phyloP scores from a whole-genome alignment of 2,113 vertebrate species.

The Bostrychus sinensis region DNA sequence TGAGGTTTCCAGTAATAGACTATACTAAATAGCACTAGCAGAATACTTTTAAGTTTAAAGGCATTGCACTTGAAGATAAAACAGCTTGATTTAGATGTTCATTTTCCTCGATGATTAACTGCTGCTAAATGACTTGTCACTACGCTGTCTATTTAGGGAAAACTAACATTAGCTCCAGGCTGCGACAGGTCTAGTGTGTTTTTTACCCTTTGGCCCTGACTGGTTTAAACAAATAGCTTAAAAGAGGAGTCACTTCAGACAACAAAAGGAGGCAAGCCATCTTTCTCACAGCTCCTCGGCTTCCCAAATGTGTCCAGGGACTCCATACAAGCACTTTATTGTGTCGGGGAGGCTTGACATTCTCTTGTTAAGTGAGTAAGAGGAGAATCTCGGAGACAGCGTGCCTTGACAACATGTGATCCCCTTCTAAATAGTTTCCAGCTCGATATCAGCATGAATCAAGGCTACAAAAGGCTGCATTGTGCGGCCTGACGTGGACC shows the following conservation, averaged over 20 bases:
- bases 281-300: slow-evolving; percentile 21
- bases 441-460: slow-evolving; percentile 81
- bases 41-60: no score
- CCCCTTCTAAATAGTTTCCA: slow-evolving; percentile 81
- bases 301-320: slow-evolving; percentile 49
- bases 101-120: background rate
- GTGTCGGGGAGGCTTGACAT: slow-evolving; percentile 68
- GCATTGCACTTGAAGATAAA: no score
- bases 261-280: slow-evolving; percentile 39
- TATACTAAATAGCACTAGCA: no score
- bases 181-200: slow-evolving; percentile 7
- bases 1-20: no score
- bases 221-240: slow-evolving; percentile 20
- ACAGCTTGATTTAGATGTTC: no score
- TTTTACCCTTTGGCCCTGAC: slow-evolving; percentile 24
- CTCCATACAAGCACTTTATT: slow-evolving; percentile 70
- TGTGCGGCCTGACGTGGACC: slow-evolving; percentile 63
- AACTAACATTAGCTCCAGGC: slow-evolving; percentile 2
- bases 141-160: background rate
- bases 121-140: background rate
- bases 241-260: slow-evolving; percentile 26
- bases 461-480: slow-evolving; percentile 73
- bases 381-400: slow-evolving; percentile 68
- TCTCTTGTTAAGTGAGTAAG: slow-evolving; percentile 75
- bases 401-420: slow-evolving; percentile 79